Conservation (phyloP, 2,888 invertebrate species). For the Anthophora plumipes region DNA sequence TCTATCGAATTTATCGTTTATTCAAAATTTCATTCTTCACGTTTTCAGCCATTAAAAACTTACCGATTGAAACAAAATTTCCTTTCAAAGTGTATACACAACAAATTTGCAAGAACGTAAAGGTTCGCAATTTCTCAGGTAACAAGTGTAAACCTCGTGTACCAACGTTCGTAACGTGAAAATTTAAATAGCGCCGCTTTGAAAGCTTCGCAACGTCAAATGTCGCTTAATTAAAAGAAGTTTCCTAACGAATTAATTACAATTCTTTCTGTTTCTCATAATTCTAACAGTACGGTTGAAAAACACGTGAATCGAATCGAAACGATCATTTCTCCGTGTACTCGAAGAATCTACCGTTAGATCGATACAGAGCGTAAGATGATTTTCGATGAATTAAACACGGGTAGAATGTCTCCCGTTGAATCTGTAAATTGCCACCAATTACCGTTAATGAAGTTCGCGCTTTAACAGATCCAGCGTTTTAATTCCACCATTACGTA, state of each 20-base stretch:
- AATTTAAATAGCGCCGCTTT: neutral
- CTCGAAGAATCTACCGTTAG: no score
- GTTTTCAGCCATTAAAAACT: neutral
- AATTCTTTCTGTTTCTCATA: no score
- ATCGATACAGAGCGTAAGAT: no score
- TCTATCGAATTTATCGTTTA: neutral
- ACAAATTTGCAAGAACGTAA: neutral
- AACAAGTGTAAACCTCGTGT: neutral
- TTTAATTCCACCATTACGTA: neutral
- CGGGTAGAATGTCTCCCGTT: neutral
- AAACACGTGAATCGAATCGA: no score
- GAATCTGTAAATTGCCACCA: neutral
- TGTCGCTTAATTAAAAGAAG: neutral
- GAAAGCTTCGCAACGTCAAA: neutral
- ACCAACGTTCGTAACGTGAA: neutral
- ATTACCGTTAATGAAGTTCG: slow-evolving; percentile 4
- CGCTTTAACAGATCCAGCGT: neutral
- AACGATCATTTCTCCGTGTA: no score
- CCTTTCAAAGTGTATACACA: no score
- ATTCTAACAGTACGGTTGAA: no score
- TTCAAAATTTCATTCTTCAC: neutral
- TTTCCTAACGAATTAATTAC: neutral
- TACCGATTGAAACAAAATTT: neutral
- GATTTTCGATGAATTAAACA: neutral
- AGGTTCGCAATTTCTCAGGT: neutral